Evolutionary conservation across 2,113 vertebrate species (phyloP).

Genomic region (Protobothrops flavoviridis): DNA sequence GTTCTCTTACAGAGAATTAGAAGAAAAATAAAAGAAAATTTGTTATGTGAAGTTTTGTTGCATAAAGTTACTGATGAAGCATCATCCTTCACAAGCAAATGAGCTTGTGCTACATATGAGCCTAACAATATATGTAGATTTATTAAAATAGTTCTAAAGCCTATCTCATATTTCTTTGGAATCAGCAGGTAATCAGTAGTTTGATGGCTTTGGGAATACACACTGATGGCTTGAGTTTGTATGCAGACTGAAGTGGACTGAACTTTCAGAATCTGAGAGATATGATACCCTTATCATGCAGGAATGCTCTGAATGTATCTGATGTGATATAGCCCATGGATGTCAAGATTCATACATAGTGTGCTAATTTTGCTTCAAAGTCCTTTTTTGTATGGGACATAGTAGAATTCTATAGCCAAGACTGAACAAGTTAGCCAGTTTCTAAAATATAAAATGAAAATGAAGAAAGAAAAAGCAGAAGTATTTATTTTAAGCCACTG

Average conservation of each 20-base stretch:
- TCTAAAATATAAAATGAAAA: background rate
- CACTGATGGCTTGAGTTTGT: background rate
- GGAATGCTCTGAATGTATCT: background rate
- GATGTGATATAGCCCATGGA: background rate
- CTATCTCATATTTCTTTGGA: background rate
- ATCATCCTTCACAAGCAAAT: background rate
- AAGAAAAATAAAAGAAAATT: background rate
- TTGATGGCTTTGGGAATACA: background rate
- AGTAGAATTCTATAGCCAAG: background rate
- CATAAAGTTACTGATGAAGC: background rate
- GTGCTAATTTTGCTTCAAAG: background rate
- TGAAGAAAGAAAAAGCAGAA: background rate
- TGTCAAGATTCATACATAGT: background rate
- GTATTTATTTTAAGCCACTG: background rate
- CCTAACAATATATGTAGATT: background rate
- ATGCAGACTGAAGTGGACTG: background rate
- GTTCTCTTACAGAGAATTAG: background rate
- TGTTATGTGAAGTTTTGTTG: background rate
- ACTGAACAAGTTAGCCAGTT: background rate
- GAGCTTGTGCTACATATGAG: no score
- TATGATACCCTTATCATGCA: background rate
- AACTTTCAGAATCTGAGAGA: background rate
- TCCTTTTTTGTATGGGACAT: background rate
- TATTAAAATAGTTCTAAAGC: background rate
- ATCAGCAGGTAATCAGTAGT: background rate